Evolutionary conservation across 2,113 vertebrate species (phyloP).

Genomic region (Parotia lawesii): DNA sequence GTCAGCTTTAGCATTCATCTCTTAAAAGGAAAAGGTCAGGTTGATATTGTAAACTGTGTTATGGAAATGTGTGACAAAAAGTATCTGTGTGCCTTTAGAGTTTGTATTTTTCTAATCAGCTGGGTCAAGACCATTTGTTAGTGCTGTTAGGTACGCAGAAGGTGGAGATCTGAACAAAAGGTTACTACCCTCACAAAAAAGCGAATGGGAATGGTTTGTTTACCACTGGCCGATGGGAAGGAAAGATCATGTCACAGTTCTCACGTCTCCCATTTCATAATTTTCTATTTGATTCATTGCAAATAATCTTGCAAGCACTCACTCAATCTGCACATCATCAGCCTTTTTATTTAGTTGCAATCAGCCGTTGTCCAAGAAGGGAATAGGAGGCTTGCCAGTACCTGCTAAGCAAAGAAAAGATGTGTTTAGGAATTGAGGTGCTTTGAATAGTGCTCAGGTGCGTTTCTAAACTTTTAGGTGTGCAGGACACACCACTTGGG

Average conservation of each 20-base stretch:
- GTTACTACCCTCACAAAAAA: neutral
- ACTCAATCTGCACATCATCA: neutral
- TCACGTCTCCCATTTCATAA: neutral
- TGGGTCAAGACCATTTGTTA: neutral
- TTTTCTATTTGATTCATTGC: neutral
- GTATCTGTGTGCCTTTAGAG: neutral
- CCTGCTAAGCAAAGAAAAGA: neutral
- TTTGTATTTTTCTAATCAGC: neutral
- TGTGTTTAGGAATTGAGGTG: neutral
- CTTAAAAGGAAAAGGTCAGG: conserved; percentile 26
- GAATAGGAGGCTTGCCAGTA: neutral
- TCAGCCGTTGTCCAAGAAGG: neutral
- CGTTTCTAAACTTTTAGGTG: neutral
- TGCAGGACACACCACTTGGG: neutral
- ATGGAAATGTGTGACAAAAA: neutral
- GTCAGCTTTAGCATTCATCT: neutral
- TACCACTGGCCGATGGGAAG: neutral
- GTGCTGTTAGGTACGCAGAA: neutral
- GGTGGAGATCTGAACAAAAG: neutral
- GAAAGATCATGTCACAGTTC: neutral
- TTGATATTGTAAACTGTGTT: neutral
- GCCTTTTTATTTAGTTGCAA: neutral
- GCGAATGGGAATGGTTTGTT: neutral
- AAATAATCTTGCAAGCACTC: neutral
- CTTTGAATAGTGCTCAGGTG: neutral